Percentiles rank a stretch among this genome's conserved stretches.
Evolutionary conservation across 2,113 vertebrate genomes (phyloP).

Genomic region (Phalacrocorax carbo): DNA sequence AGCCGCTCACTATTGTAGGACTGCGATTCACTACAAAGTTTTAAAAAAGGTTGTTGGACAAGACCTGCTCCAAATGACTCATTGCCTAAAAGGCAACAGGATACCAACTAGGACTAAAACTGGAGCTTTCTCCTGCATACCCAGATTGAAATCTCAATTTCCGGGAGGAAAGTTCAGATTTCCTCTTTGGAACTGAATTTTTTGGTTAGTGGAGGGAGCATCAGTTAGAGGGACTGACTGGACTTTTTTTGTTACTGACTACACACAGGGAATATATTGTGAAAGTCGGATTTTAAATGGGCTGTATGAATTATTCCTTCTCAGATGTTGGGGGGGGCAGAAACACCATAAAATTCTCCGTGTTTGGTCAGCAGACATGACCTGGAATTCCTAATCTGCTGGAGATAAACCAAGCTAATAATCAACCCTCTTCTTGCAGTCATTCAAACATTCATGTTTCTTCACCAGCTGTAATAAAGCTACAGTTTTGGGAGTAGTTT

Average conservation of each 20-base stretch:
- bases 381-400: constrained; percentile 41
- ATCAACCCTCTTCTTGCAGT: constrained; percentile 41
- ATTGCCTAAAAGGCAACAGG: not conserved
- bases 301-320: not conserved
- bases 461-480: not conserved
- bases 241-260: not conserved
- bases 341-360: not conserved
- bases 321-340: not conserved
- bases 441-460: constrained; percentile 40
- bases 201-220: not conserved
- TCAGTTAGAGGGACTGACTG: not conserved
- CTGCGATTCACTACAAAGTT: not conserved
- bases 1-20: not conserved
- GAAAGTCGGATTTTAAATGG: not conserved
- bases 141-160: not conserved
- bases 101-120: not conserved
- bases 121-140: not conserved
- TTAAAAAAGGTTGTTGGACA: not conserved
- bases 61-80: not conserved
- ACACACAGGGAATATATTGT: not conserved
- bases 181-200: not conserved
- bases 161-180: not conserved
- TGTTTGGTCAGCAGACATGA: constrained; percentile 41
- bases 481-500: not conserved
- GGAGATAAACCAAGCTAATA: constrained; percentile 62